These are phyloP conservation scores for Goniozus legneri DNA, from an alignment of 1,140 invertebrate species.

Conservation along the genomic window DNA sequence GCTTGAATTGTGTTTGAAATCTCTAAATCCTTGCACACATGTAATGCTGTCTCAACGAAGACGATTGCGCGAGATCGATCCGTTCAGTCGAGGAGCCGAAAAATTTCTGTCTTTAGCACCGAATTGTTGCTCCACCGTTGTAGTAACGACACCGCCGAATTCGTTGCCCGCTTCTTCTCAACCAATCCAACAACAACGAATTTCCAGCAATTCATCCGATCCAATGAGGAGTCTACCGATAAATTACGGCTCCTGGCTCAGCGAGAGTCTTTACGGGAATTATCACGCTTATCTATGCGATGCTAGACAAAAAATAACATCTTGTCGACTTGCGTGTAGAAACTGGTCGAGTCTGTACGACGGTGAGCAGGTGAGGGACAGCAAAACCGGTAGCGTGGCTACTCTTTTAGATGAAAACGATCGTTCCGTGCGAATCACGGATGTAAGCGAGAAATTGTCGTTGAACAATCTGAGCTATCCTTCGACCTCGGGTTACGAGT, in stretches of 20 bases:
- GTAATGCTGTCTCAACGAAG: slow-evolving; percentile 81
- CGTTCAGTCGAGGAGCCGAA: slow-evolving; percentile 77
- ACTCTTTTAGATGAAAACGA: slow-evolving; percentile 19
- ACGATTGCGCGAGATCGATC: slow-evolving; percentile 73
- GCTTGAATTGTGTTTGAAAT: slow-evolving; percentile 85
- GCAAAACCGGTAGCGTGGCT: slow-evolving; percentile 23
- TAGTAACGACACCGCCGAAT: slow-evolving; percentile 18
- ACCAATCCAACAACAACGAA: slow-evolving; percentile 30
- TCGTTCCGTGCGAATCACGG: not conserved
- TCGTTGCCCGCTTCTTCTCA: slow-evolving; percentile 43
- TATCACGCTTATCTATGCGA: slow-evolving; percentile 81
- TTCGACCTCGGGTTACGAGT: not conserved
- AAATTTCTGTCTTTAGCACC: slow-evolving; percentile 82
- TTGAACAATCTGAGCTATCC: not conserved
- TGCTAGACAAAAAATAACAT: slow-evolving; percentile 71
- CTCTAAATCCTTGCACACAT: slow-evolving; percentile 85
- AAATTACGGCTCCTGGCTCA: slow-evolving; percentile 53
- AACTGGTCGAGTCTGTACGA: slow-evolving; percentile 78
- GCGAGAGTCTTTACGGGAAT: slow-evolving; percentile 68
- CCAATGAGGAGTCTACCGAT: slow-evolving; percentile 37
- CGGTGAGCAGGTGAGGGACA: slow-evolving; percentile 48
- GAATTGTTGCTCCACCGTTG: slow-evolving; percentile 51
- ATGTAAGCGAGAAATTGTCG: not conserved
- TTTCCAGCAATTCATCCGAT: slow-evolving; percentile 13
- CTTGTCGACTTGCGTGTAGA: slow-evolving; percentile 68